phyloP scores from a whole-genome alignment of 2,113 vertebrate species.

The Lamprotornis superbus region DNA sequence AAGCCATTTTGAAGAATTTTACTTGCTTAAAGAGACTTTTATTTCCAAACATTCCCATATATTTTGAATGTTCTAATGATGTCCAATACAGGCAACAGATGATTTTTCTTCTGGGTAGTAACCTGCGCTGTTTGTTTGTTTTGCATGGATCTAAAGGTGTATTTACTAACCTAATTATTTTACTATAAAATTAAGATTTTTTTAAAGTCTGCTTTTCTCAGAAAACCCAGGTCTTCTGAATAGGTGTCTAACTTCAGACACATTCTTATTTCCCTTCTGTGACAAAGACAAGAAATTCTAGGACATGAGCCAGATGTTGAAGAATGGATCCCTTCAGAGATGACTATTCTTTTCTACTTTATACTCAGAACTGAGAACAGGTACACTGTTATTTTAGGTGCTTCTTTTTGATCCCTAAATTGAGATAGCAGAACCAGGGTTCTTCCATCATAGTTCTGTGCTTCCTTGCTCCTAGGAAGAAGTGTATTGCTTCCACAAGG shows the following conservation, averaged over 20 bases:
- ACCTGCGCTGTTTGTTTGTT: not conserved
- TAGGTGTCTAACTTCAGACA: not conserved
- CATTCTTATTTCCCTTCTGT: not conserved
- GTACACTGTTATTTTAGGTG: not conserved
- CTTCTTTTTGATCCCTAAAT: not conserved
- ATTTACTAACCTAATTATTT: not conserved
- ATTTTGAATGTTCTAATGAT: not conserved
- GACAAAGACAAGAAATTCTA: not conserved
- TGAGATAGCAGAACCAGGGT: not conserved
- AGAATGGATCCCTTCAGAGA: not conserved
- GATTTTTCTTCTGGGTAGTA: not conserved
- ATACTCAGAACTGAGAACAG: not conserved
- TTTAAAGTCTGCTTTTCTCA: not conserved
- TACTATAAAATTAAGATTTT: not conserved
- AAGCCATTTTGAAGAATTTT: not conserved
- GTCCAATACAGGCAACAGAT: fast-evolving
- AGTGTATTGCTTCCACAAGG: not conserved
- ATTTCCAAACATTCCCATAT: not conserved
- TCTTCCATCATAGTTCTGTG: not conserved
- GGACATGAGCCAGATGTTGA: not conserved
- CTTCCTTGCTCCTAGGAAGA: not conserved
- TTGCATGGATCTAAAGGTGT: not conserved
- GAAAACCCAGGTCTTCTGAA: not conserved
- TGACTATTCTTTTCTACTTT: not conserved
- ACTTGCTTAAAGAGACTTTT: not conserved